Conservation (phyloP, 2,113 vertebrate genomes). For the Campylorhamphus procurvoides region DNA sequence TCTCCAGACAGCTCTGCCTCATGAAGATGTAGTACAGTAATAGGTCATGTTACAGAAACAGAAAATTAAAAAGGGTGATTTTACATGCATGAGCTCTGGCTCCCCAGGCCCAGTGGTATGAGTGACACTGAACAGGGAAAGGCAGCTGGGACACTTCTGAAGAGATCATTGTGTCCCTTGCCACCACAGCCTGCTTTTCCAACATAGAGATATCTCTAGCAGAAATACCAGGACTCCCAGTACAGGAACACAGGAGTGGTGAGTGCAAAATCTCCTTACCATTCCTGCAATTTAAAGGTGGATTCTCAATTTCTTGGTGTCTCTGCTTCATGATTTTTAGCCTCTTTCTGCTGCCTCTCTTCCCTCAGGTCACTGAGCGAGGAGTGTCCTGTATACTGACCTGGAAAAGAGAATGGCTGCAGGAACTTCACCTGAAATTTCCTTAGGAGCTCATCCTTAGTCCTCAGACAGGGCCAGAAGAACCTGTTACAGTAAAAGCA, state of each 20-base stretch:
- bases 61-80: constrained; percentile 58
- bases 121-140: constrained; percentile 33
- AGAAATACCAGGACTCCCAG: not conserved
- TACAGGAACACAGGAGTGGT: not conserved
- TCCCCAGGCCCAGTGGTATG: not conserved
- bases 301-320: not conserved
- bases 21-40: constrained; percentile 59
- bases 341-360: not conserved
- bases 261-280: not conserved
- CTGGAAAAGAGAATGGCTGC: not conserved
- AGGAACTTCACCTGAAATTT: not conserved
- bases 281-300: not conserved
- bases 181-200: not conserved
- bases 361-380: not conserved
- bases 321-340: not conserved
- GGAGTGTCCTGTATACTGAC: not conserved
- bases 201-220: not conserved
- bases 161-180: constrained; percentile 37
- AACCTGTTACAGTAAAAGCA: not conserved
- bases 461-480: not conserved
- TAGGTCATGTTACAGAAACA: constrained; percentile 67
- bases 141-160: constrained; percentile 59
- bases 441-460: not conserved
- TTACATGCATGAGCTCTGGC: constrained; percentile 52
- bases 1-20: constrained; percentile 70